A percentile compares a stretch with the other conserved stretches of the same genome.
These are phyloP conservation scores for Tenrec ecaudatus DNA, from an alignment of 2,113 vertebrate species.

Conservation along the genomic window DNA sequence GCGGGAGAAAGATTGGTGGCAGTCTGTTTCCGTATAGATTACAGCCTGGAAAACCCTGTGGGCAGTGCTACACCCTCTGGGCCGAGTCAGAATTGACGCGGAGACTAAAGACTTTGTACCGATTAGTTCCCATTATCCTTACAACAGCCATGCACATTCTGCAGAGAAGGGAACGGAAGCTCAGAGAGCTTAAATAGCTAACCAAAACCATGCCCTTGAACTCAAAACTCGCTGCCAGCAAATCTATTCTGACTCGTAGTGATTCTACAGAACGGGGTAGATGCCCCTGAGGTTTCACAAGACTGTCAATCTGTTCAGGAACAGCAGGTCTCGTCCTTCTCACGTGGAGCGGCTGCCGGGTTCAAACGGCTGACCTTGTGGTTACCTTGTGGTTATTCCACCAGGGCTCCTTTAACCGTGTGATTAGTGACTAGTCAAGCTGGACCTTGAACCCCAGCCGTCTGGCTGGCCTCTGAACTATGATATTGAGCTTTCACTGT, in stretches of 20 bases:
- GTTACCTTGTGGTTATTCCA: no score
- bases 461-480: neutral
- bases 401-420: no score
- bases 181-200: slow-evolving; percentile 6
- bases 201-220: neutral
- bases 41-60: neutral
- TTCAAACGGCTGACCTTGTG: no score
- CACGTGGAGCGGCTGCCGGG: no score
- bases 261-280: no score
- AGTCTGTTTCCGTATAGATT: neutral
- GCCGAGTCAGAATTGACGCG: neutral
- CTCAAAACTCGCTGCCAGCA: no score
- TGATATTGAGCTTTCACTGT: neutral
- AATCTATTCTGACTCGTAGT: no score
- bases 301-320: no score
- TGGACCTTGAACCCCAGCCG: neutral
- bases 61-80: neutral
- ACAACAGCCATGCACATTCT: neutral
- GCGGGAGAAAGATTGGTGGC: neutral
- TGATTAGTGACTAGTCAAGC: neutral
- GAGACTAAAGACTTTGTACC: neutral
- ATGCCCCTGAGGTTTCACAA: no score
- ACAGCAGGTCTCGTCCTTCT: no score
- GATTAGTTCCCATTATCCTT: neutral
- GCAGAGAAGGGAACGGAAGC: slow-evolving; percentile 2